A percentile compares a stretch with the other conserved stretches of the same genome.
These are phyloP conservation scores for Benthosema pterotum DNA, from an alignment of 2,797 vertebrate species.

Conservation along the genomic window DNA sequence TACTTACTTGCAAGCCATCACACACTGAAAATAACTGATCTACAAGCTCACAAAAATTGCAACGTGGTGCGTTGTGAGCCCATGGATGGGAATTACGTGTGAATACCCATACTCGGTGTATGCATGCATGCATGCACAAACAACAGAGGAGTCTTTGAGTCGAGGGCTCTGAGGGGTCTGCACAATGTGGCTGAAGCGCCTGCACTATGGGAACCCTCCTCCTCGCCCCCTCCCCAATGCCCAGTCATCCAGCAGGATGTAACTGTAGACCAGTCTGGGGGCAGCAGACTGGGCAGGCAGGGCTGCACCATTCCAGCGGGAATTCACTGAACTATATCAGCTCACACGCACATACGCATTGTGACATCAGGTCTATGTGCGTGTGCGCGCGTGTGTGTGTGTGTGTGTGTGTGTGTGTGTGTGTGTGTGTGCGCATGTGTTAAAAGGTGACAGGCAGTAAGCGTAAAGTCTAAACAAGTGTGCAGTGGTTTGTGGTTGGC, in stretches of 20 bases:
- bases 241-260: conserved; percentile 66
- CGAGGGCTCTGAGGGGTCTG: conserved; percentile 48
- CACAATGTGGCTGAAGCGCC: conserved; percentile 66
- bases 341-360: conserved; percentile 1
- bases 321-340: conserved; percentile 54
- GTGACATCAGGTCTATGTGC: too few relatives aligned
- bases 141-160: conserved; percentile 81
- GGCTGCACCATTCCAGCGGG: conserved; percentile 57
- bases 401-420: conserved; percentile 32
- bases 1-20: too few relatives aligned
- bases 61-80: too few relatives aligned
- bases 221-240: conserved; percentile 35
- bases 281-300: conserved; percentile 60
- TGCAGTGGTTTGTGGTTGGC: conserved; percentile 65
- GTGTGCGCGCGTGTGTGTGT: conserved; percentile 36
- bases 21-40: too few relatives aligned
- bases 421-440: conserved; percentile 43
- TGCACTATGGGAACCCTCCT: conserved; percentile 76
- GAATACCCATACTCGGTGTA: not conserved
- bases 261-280: conserved; percentile 51
- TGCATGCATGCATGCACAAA: conserved; percentile 31
- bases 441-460: conserved; percentile 46
- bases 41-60: too few relatives aligned
- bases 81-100: not conserved
- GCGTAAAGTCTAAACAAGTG: conserved; percentile 49